Conservation (phyloP, 2,113 vertebrate genomes). For the Daphoenositta chrysoptera region DNA sequence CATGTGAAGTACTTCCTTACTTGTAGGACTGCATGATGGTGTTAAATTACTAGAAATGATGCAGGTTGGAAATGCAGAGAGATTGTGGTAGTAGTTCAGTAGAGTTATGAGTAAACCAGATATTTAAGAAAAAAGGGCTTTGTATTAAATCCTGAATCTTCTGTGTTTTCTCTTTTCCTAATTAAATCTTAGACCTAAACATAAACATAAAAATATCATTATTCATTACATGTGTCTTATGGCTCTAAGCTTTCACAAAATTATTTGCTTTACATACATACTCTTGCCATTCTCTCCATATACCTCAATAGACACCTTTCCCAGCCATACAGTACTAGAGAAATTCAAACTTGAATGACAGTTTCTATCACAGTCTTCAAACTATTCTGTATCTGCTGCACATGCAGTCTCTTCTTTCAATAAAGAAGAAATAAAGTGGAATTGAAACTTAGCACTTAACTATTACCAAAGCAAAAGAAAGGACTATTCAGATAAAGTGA, state of each 20-base stretch:
- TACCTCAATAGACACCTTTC: not conserved
- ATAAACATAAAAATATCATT: not conserved
- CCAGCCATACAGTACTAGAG: not conserved
- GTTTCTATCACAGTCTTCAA: not conserved
- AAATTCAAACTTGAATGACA: not conserved
- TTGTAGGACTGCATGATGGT: not conserved
- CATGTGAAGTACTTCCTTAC: constrained; percentile 2
- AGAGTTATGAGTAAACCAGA: not conserved
- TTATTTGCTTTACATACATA: not conserved
- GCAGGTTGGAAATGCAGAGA: not conserved
- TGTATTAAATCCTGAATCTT: not conserved
- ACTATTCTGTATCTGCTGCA: not conserved
- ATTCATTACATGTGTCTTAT: not conserved
- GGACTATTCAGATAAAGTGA: not conserved
- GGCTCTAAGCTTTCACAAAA: not conserved
- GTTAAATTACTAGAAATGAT: not conserved
- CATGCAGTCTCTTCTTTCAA: not conserved
- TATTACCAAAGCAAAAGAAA: not conserved
- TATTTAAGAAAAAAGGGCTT: not conserved
- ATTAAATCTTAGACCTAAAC: not conserved
- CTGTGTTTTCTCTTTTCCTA: not conserved
- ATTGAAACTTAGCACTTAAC: not conserved
- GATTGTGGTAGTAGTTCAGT: not conserved
- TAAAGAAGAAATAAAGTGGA: not conserved
- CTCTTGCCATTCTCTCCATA: not conserved